These are phyloP conservation scores for Myripristis murdjan DNA, from an alignment of 2,797 vertebrate species.

Conservation along the genomic window DNA sequence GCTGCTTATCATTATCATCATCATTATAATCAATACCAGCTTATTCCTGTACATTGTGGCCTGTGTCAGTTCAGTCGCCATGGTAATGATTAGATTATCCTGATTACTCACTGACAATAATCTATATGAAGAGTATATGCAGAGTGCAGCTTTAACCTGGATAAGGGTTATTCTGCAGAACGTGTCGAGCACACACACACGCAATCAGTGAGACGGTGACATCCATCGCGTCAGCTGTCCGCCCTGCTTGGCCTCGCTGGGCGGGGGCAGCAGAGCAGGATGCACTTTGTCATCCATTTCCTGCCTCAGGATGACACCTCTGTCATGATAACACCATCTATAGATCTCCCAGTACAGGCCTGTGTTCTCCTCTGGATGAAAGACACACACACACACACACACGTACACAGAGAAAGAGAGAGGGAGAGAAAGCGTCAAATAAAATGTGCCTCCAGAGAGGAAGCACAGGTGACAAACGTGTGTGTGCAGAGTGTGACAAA, in stretches of 20 bases:
- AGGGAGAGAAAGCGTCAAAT: too few relatives aligned
- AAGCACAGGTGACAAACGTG: neutral
- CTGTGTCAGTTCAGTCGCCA: neutral
- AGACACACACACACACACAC: too few relatives aligned
- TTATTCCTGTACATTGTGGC: neutral
- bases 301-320: slow-evolving; percentile 3
- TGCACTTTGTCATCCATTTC: neutral
- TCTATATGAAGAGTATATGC: too few relatives aligned
- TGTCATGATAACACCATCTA: neutral
- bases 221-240: neutral
- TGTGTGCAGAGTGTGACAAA: neutral
- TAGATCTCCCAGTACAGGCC: neutral
- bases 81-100: neutral
- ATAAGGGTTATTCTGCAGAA: too few relatives aligned
- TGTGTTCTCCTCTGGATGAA: neutral
- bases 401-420: too few relatives aligned
- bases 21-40: too few relatives aligned
- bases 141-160: neutral
- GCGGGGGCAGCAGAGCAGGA: slow-evolving; percentile 3
- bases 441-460: neutral
- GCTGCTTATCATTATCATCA: too few relatives aligned
- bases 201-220: too few relatives aligned
- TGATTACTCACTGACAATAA: neutral
- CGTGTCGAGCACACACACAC: too few relatives aligned
- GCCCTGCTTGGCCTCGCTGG: slow-evolving; percentile 7